Percentiles rank a stretch among this genome's conserved stretches.
These are phyloP conservation scores for Drosophila gaucha DNA, from an alignment of 2,888 invertebrate species.

Conservation along the genomic window DNA sequence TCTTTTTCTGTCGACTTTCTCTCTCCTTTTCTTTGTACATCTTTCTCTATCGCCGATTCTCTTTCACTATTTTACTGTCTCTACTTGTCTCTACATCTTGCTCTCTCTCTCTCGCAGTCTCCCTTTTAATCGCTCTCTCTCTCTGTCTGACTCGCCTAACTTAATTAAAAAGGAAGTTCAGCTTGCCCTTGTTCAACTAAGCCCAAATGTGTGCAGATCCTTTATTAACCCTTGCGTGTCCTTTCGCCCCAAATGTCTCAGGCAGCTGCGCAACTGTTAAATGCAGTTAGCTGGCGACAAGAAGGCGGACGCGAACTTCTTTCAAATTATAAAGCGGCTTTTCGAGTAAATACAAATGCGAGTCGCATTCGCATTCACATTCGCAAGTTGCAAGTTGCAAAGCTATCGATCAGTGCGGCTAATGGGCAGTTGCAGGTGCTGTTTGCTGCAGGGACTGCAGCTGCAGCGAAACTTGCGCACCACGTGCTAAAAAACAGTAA, in stretches of 20 bases:
- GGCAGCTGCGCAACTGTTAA: conserved; percentile 71
- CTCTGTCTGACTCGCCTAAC: background rate
- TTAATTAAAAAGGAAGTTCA: conserved; percentile 2
- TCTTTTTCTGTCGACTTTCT: background rate
- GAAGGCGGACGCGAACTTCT: conserved; percentile 40
- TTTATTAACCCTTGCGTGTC: conserved; percentile 52
- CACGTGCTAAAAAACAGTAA: conserved; percentile 46
- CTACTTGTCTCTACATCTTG: background rate
- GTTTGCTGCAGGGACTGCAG: conserved; percentile 34
- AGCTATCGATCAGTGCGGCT: conserved; percentile 66
- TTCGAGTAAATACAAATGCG: conserved; percentile 29
- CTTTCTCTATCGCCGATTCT: background rate
- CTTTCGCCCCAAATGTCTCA: conserved; percentile 19
- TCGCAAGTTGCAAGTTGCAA: conserved; percentile 31
- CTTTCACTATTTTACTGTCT: background rate
- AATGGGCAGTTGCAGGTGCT: conserved; percentile 62
- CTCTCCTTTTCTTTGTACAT: background rate
- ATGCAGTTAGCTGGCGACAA: conserved; percentile 60
- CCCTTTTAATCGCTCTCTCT: background rate
- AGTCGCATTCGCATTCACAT: conserved; percentile 15
- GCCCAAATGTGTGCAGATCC: conserved; percentile 7
- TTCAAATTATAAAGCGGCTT: conserved; percentile 75
- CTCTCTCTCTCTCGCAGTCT: background rate
- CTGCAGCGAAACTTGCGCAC: conserved; percentile 36
- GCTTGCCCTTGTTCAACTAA: background rate